Percentiles rank a stretch among this genome's conserved stretches.
These are phyloP conservation scores for Stictocephala bisonia DNA, from an alignment of 2,888 invertebrate genomes.

Conservation along the genomic window DNA sequence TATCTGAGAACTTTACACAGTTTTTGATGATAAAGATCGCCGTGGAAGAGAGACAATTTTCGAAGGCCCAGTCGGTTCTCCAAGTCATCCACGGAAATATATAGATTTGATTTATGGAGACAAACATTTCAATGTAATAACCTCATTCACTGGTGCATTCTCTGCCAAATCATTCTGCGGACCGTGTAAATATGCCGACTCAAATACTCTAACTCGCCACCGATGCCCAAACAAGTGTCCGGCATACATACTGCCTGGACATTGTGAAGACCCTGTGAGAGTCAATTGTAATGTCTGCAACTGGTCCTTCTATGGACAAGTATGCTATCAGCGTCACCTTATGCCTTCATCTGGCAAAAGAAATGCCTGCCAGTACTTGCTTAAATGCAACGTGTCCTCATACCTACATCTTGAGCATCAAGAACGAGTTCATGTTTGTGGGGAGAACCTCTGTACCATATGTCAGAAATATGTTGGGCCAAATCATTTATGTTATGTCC, in stretches of 20 bases:
- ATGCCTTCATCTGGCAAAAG: not conserved
- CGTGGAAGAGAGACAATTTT: slow-evolving; percentile 7
- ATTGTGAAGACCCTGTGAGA: not conserved
- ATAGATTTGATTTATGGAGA: slow-evolving; percentile 18
- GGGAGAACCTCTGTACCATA: not conserved
- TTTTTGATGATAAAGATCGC: slow-evolving; percentile 8
- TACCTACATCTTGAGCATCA: not conserved
- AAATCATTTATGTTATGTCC: not conserved
- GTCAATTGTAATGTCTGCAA: slow-evolving; percentile 6
- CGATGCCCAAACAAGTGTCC: slow-evolving; percentile 18
- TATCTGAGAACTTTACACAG: not conserved
- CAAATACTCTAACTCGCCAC: not conserved
- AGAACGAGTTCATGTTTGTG: not conserved
- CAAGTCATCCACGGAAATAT: not conserved
- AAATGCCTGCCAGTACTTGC: not conserved
- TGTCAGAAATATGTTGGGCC: not conserved
- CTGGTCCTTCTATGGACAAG: slow-evolving; percentile 4
- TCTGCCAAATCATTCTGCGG: not conserved
- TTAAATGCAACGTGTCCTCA: not conserved
- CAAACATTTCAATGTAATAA: slow-evolving; percentile 14
- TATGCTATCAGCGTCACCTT: not conserved
- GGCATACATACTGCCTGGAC: not conserved
- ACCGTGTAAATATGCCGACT: slow-evolving; percentile 4
- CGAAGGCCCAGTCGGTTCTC: slow-evolving; percentile 1
- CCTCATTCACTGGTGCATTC: slow-evolving; percentile 7